Evolutionary conservation across 2,797 vertebrate genomes (phyloP).

Genomic region (Coregonus ussuriensis): DNA sequence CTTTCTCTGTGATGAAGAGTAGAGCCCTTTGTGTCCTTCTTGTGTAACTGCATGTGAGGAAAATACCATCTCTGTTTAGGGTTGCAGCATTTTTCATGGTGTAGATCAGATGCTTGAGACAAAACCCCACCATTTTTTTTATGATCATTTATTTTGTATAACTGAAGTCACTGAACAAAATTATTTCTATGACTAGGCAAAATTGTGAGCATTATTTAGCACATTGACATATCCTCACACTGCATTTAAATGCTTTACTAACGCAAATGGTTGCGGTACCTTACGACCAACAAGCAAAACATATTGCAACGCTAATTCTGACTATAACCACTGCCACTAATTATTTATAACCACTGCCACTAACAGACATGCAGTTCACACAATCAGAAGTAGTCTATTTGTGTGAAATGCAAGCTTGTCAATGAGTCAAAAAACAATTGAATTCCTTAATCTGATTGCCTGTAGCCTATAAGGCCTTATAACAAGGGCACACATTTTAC

Average conservation of each 20-base stretch:
- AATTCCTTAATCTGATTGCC: neutral
- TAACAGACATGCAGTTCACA: neutral
- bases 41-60: neutral
- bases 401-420: neutral
- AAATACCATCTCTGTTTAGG: neutral
- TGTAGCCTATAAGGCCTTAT: neutral
- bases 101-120: too few species aligned
- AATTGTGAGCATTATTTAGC: neutral
- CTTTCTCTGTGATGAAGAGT: neutral
- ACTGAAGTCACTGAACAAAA: neutral
- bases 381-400: neutral
- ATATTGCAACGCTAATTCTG: too few species aligned
- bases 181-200: neutral
- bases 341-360: neutral
- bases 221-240: conserved; percentile 2
- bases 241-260: neutral
- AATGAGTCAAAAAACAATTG: neutral
- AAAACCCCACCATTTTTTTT: too few species aligned
- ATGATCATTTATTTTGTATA: neutral
- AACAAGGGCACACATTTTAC: neutral
- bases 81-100: neutral
- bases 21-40: conserved; percentile 31
- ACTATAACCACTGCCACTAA: neutral
- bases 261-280: neutral
- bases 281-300: too few species aligned